phyloP scores from a whole-genome alignment of 2,888 invertebrate genomes.

The Carabus problematicus region DNA sequence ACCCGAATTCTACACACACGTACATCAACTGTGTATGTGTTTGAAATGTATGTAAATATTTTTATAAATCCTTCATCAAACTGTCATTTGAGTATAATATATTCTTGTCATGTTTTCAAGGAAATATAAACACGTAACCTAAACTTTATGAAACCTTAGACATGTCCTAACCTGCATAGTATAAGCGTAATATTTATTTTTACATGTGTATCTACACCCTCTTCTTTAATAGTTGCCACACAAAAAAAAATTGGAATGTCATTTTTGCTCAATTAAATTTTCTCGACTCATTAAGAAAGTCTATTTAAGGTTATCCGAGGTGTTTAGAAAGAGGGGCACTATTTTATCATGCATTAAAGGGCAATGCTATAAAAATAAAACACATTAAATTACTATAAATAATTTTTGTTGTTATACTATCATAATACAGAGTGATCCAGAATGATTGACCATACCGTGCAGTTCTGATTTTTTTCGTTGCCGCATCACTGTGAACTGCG shows the following conservation, averaged over 20 bases:
- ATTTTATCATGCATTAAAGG: neutral
- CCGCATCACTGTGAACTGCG: too few relatives aligned
- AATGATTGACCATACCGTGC: too few relatives aligned
- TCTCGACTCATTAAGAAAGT: neutral
- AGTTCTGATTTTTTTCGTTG: too few relatives aligned
- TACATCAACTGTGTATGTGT: too few relatives aligned
- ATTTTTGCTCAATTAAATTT: conserved; percentile 14
- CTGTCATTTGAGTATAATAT: conserved; percentile 1
- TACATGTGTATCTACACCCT: neutral
- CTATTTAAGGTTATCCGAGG: neutral
- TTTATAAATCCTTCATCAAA: neutral
- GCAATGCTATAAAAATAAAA: too few relatives aligned
- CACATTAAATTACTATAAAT: too few relatives aligned
- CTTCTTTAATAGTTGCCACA: neutral
- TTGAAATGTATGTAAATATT: too few relatives aligned
- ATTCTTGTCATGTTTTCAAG: conserved; percentile 1
- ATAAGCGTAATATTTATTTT: conserved; percentile 3
- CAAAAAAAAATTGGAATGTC: neutral
- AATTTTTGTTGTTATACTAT: neutral
- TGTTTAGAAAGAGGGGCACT: neutral
- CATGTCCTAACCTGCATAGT: neutral
- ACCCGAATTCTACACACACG: too few relatives aligned
- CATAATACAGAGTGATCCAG: too few relatives aligned
- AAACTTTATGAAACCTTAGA: neutral
- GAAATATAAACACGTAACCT: conserved; percentile 9